Evolutionary conservation across 1,140 invertebrate species (phyloP), one percentile per base, ranked within the genome.

Genomic region (Archegozetes longisetosus): DNA sequence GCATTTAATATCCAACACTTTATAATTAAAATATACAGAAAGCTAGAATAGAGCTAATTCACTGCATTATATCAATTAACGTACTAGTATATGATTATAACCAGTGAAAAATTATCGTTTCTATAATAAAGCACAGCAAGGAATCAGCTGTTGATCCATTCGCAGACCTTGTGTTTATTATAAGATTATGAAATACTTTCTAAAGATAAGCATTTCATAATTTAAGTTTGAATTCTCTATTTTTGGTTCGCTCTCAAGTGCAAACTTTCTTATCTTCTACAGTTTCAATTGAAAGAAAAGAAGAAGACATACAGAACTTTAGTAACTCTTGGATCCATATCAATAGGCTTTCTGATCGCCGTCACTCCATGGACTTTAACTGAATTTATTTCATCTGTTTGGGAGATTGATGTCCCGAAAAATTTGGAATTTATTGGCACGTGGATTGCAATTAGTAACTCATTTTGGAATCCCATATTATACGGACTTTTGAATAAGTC

Each of bases 391-490:
- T 23, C 48, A 4, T 59, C 57, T 17, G 47, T 55, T 13, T 59
- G 47, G 57, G 55, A 59, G 50, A 14, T 22, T 17, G 22, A 59
- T 14, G 20, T 59, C 17, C 23, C 23, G 20, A 1, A 32, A 13
- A 59, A 55, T 29, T 1, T 59, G 17, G 57, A 59, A 22, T 59
- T 59, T 28, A 26, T 55, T 22, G 57, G 20, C 49, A 59, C 57
- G 17, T 59, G 57, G 57, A 59, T 59, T 59, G 57, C 46, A 14
- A 55, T 59, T 28, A 59, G 57, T 26, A 59, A 59, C 57, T 55
- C 49, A n/a, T 59, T 51, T 24, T 52, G 48, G 57, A 59, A 59
- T 55, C 57, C 57, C 14, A 55, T 59, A 22, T 25, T 59, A 6
- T 59, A 59, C 25, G 57, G 57, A 23, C 23, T 28, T 12, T n/a